phyloP scores from a whole-genome alignment of 2,113 vertebrate species.

The Gobius niger region DNA sequence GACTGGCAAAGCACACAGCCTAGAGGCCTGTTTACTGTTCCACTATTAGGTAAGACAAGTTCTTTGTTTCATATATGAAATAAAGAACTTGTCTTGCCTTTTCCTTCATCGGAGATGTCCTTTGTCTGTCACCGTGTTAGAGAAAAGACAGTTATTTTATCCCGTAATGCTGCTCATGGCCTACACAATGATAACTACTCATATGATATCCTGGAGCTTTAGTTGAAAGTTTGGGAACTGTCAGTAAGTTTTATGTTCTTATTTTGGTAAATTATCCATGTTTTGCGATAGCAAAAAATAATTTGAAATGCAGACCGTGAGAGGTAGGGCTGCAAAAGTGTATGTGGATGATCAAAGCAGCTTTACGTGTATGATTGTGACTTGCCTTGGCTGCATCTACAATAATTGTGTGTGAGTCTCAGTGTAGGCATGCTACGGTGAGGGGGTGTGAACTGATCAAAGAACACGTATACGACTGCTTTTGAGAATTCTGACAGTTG shows the following conservation, averaged over 20 bases:
- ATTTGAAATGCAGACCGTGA: slow-evolving; percentile 29
- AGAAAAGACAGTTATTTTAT: too few relatives aligned
- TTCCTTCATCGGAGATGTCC: too few relatives aligned
- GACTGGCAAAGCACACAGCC: too few relatives aligned
- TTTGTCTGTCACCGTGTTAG: too few relatives aligned
- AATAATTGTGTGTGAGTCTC: slow-evolving; percentile 29
- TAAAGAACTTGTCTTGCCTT: too few relatives aligned
- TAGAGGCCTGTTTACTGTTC: too few relatives aligned
- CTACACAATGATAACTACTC: neutral
- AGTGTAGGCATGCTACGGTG: slow-evolving; percentile 18
- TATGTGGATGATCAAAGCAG: slow-evolving; percentile 65
- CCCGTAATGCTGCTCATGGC: neutral
- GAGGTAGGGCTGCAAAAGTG: slow-evolving; percentile 39
- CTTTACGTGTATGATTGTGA: slow-evolving; percentile 41
- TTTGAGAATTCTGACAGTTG: slow-evolving; percentile 63
- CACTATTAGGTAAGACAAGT: too few relatives aligned
- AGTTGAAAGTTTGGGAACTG: slow-evolving; percentile 32
- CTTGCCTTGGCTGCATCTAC: slow-evolving; percentile 38
- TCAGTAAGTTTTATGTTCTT: slow-evolving; percentile 23
- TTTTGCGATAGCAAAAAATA: slow-evolving; percentile 12
- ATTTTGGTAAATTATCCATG: slow-evolving; percentile 2
- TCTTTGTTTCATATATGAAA: too few relatives aligned
- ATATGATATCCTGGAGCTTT: neutral
- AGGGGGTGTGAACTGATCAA: slow-evolving; percentile 61
- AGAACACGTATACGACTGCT: slow-evolving; percentile 54